Conservation (phyloP, 2,113 vertebrate species). For the Pterocles gutturalis region DNA sequence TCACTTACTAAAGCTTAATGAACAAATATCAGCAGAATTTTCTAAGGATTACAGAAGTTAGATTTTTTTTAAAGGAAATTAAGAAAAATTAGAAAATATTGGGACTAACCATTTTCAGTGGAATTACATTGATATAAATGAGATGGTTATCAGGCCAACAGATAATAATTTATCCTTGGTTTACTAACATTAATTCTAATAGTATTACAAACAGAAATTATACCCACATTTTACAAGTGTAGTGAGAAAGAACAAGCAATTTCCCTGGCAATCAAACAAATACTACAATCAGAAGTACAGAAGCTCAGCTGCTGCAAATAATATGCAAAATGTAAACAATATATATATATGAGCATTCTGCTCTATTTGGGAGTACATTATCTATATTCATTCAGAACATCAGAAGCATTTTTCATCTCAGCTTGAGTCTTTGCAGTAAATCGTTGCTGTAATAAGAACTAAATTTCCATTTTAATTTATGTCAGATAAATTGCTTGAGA, state of each 20-base stretch:
- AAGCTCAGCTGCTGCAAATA: not conserved
- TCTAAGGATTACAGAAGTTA: not conserved
- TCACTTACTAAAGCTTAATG: not conserved
- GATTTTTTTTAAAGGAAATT: rapidly evolving
- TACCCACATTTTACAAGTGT: not conserved
- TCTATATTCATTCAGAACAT: not conserved
- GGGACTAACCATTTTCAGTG: not conserved
- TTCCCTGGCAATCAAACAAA: not conserved
- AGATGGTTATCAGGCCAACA: not conserved
- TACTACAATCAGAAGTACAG: not conserved
- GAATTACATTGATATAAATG: not conserved
- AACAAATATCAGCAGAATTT: not conserved
- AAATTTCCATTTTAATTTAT: not conserved
- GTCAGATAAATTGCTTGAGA: not conserved
- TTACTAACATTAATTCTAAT: not conserved
- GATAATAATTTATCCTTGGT: not conserved
- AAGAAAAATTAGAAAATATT: not conserved
- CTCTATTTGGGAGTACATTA: not conserved
- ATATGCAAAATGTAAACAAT: not conserved
- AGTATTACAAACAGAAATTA: not conserved
- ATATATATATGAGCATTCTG: not conserved
- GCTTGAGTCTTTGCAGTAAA: not conserved
- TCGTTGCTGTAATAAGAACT: not conserved
- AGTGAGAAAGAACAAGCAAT: not conserved
- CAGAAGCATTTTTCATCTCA: conserved; percentile 10